Evolutionary conservation across 2,888 invertebrate species (phyloP).

Genomic region (Cosmia pyralina): DNA sequence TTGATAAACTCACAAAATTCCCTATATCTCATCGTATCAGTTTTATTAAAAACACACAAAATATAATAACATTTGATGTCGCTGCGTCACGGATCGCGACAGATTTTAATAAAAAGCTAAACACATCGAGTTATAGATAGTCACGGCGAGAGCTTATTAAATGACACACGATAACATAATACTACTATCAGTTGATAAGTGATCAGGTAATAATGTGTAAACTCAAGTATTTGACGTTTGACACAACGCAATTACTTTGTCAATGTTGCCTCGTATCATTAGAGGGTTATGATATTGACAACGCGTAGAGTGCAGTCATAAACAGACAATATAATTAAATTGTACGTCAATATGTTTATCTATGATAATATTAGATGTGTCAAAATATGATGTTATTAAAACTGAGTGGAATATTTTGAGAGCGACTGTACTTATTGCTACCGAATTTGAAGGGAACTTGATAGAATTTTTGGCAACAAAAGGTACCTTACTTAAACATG

Average conservation of each 20-base stretch:
- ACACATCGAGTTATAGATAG: conserved; percentile 55
- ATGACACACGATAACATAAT: conserved; percentile 69
- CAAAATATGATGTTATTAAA: conserved; percentile 50
- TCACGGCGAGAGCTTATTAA: conserved; percentile 67
- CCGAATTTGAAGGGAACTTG: neutral
- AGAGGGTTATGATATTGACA: conserved; percentile 39
- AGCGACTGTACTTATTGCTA: conserved; percentile 33
- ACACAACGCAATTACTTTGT: conserved; percentile 61
- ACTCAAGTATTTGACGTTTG: conserved; percentile 65
- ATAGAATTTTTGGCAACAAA: conserved; percentile 1
- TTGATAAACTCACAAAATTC: conserved; percentile 57
- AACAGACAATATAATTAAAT: conserved; percentile 62
- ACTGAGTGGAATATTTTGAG: conserved; percentile 32
- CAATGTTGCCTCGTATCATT: conserved; percentile 37
- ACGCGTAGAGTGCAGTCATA: conserved; percentile 46
- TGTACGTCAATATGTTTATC: conserved; percentile 53
- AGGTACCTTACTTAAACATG: too few relatives aligned
- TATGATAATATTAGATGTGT: conserved; percentile 47
- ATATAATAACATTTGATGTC: conserved; percentile 66
- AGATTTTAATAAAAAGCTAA: conserved; percentile 72
- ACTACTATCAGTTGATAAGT: conserved; percentile 65
- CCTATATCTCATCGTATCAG: conserved; percentile 57
- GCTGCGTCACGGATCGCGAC: conserved; percentile 64
- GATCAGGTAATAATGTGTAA: conserved; percentile 72
- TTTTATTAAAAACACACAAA: conserved; percentile 69